Percentiles rank a stretch among this genome's conserved stretches.
Evolutionary conservation across 2,113 vertebrate species (phyloP).

Genomic region (crab-eating macaque (Macaca fascicularis)): T2T-MFA8v1.1 NC_088377.1:119096501-119097000

Average conservation of each 20-base stretch:
- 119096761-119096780: not conserved
- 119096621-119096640: not conserved
- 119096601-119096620: not conserved
- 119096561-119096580: not conserved
- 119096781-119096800: not conserved
- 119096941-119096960: not conserved
- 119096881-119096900: not conserved
- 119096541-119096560: accelerated
- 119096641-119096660: not conserved
- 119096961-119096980: too few species aligned
- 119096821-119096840: not conserved
- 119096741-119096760: not conserved
- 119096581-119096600: not conserved
- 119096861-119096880: not conserved
- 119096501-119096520: not conserved
- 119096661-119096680: not conserved
- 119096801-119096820: not conserved
- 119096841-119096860: not conserved
- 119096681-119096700: not conserved
- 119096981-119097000: not conserved
- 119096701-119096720: not conserved
- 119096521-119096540: not conserved
- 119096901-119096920: not conserved
- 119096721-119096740: not conserved
- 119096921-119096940: accelerated